Evolutionary conservation across 2,888 invertebrate species (phyloP), one percentile per base, ranked within the genome.

Genomic region (Chelonus formosanus): DNA sequence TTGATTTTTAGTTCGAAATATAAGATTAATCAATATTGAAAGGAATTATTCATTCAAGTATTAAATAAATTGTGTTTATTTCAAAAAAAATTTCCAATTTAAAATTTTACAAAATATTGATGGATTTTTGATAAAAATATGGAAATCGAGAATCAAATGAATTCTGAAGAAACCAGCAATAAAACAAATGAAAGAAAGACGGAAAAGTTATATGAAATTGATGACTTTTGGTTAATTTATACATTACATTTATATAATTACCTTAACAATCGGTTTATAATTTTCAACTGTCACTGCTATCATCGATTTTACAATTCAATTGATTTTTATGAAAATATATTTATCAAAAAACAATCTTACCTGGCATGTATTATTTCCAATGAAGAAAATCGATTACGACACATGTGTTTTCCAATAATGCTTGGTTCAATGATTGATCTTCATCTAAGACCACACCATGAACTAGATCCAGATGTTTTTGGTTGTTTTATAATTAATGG

Each of bases 391-490:
- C 52, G 52, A 8, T 32, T 52, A 32, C 52, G 52, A 6, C 52
- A 52, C 8, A 52, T 52, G 52, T 52, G 52, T 31, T 52, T 52
- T 32, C 52, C 52, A 32, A 52, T 52, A 5, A 52, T 52, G 52
- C 52, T 52, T 32, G 52, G 52, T 0, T 52, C 52, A 5, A 52
- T 52, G 52, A 52, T 52, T 52, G 52, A 52, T 32, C 34, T 52
- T 4, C 52, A 52, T 8, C 8, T 52, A 52, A 20, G 52, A 5
- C 52, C 52, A 5, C 52, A 32, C 5, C 34, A 31, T 32, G 52
- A 52, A 32, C 34, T 52, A 32, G 52, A 52, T 32, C 52, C 52
- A 4, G 52, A 52, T 32, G 31, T 52, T 4, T 52, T 52, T 52
- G 52, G 52, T 4, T 52, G 52, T 32, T 52, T 52, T 4, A 52